Evolutionary conservation across 1,140 invertebrate genomes (phyloP).

Genomic region (Leptinotarsa undecemlineata): DNA sequence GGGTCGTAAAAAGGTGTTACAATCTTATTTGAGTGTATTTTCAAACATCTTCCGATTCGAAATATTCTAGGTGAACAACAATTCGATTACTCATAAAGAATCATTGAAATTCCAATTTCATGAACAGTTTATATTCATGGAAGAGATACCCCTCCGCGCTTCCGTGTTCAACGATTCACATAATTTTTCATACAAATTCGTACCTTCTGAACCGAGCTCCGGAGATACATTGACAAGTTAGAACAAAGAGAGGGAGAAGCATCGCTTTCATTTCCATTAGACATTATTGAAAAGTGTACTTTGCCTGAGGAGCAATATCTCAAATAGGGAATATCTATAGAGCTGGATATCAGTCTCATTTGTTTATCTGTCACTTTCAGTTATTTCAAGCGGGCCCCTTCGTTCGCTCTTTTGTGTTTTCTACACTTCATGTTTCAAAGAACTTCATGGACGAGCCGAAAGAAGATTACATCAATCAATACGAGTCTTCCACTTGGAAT

Average conservation of each 20-base stretch:
- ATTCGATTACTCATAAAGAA: background rate
- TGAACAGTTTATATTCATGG: background rate
- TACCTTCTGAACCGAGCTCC: conserved; percentile 1
- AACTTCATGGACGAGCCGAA: conserved; percentile 6
- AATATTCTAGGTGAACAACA: too few relatives aligned
- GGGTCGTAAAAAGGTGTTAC: too few relatives aligned
- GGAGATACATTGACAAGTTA: conserved; percentile 20
- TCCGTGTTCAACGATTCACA: background rate
- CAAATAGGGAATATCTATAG: conserved; percentile 51
- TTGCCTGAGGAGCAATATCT: conserved; percentile 47
- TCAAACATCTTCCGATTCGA: too few relatives aligned
- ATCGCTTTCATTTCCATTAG: conserved; percentile 49
- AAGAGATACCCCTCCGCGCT: background rate
- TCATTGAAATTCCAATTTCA: background rate
- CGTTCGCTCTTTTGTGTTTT: conserved; percentile 16
- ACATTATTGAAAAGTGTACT: conserved; percentile 54
- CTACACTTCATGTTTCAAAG: background rate
- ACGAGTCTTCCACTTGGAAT: background rate
- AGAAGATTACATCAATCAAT: conserved; percentile 18
- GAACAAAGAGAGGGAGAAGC: conserved; percentile 18
- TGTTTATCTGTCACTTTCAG: conserved; percentile 54
- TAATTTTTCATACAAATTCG: conserved; percentile 14
- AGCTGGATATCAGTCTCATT: conserved; percentile 52
- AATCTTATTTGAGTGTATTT: too few relatives aligned
- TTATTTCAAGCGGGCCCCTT: conserved; percentile 37